A percentile compares a stretch with the other conserved stretches of the same genome.
phyloP scores from a whole-genome alignment of 2,113 vertebrate genomes.

The Phoenicopterus ruber region DNA sequence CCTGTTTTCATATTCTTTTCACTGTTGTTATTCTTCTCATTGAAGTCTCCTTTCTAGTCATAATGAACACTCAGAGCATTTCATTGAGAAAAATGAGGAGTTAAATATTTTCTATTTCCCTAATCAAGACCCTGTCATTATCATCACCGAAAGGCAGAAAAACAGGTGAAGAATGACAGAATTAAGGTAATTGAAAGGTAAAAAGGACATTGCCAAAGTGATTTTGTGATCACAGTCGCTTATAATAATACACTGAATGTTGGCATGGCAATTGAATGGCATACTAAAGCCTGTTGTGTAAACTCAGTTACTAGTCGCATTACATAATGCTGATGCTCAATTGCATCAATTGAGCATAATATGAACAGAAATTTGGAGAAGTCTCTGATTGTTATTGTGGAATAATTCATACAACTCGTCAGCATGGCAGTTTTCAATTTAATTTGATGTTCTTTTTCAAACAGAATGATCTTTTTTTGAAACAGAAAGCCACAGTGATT shows the following conservation, averaged over 20 bases:
- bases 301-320: neutral
- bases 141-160: constrained; percentile 13
- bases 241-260: neutral
- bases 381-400: neutral
- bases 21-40: neutral
- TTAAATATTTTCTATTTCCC: constrained; percentile 49
- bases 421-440: neutral
- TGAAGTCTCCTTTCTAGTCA: neutral
- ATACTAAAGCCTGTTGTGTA: neutral
- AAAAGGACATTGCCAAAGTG: neutral
- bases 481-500: neutral
- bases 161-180: constrained; percentile 6
- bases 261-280: neutral
- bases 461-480: too few species aligned
- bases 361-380: neutral
- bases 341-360: neutral
- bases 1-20: neutral
- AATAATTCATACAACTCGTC: neutral
- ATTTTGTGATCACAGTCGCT: neutral
- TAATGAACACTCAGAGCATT: constrained; percentile 13
- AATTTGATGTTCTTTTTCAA: neutral
- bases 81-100: constrained; percentile 61
- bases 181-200: neutral
- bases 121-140: constrained; percentile 62
- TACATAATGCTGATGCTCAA: neutral